Base-by-base conservation (phyloP, 2,113 vertebrate species). In the Benthochromis sp. region DNA sequence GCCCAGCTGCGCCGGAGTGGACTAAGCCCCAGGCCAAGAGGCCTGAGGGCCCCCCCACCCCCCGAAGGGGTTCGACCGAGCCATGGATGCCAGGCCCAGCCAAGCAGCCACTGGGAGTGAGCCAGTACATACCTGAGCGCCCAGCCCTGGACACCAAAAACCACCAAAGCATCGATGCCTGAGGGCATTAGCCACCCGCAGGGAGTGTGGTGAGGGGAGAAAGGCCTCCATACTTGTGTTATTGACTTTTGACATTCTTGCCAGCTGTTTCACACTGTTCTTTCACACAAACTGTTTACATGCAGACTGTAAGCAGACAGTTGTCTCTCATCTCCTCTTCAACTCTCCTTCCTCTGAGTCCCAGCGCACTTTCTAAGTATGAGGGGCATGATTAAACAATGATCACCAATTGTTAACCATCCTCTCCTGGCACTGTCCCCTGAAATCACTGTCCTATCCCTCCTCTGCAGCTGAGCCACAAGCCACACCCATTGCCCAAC, bases 1-100 rank as follows among this genome's bases (percentile, higher is more conserved):
- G 50, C 0, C 50, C 3, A n/a, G 0, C 17, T 52, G 17, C 0
- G 4, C 8, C 8, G 0, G 17, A 52, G 50, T 52, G 17, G 17
- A 9, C 5, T n/a, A 52, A 52, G 50, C 50, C 3, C 17, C 50
- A 52, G 50, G 50, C 0, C 50, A 9, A 52, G 50, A 52, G 50
- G 50, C 8, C 50, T 9, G 0, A 52, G 8, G 45, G 14, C 0
- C 45, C 43, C 47, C 47, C 47, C 47, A 50, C 47, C 47, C 7
- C 16, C 47, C 17, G 0, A 52, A 52, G 47, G 17, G 8, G 8
- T 19, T 52, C 1, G 17, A 52, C 47, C 4, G 47, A 52, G 47
- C 47, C 47, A 52, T 0, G 1, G 47, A 52, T 9, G 47, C 47
- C 47, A 52, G 47, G 17, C 19, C 17, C 47, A 52, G 17, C 17